Percentiles rank a stretch among this genome's conserved stretches.
Evolutionary conservation across 2,797 vertebrate species (phyloP).

Genomic region (Sebastes flavidus): DNA sequence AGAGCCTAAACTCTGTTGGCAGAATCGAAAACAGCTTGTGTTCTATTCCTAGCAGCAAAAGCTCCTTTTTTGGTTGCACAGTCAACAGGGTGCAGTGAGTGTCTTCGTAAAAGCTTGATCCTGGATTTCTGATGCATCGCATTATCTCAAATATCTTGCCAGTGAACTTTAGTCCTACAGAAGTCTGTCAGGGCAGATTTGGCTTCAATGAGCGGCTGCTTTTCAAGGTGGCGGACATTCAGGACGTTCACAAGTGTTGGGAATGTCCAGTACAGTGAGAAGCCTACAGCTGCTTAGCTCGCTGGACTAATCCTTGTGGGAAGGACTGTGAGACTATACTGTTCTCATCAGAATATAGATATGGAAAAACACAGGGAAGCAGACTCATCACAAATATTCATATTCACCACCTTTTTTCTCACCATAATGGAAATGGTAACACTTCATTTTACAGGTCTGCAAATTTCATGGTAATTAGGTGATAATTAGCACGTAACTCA

Average conservation of each 20-base stretch:
- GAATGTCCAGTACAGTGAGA: slow-evolving; percentile 26
- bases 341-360: not conserved
- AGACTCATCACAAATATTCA: not conserved
- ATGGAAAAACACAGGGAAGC: not conserved
- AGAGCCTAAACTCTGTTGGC: slow-evolving; percentile 39
- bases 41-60: slow-evolving; percentile 15
- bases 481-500: no score
- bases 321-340: slow-evolving; percentile 31
- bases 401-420: no score
- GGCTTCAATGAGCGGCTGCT: slow-evolving; percentile 3
- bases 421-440: no score
- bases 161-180: slow-evolving; percentile 28
- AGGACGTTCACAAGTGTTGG: slow-evolving; percentile 8
- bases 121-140: not conserved
- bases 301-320: slow-evolving; percentile 64
- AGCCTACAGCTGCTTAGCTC: slow-evolving; percentile 26
- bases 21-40: slow-evolving; percentile 40
- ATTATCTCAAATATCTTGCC: slow-evolving; percentile 29
- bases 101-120: not conserved
- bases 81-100: not conserved
- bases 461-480: no score
- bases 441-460: no score
- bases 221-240: slow-evolving; percentile 2
- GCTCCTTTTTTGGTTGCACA: slow-evolving; percentile 35
- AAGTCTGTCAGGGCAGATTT: slow-evolving; percentile 22